Evolutionary conservation across 1,140 invertebrate genomes (phyloP).

Genomic region (Eufriesea mexicana): DNA sequence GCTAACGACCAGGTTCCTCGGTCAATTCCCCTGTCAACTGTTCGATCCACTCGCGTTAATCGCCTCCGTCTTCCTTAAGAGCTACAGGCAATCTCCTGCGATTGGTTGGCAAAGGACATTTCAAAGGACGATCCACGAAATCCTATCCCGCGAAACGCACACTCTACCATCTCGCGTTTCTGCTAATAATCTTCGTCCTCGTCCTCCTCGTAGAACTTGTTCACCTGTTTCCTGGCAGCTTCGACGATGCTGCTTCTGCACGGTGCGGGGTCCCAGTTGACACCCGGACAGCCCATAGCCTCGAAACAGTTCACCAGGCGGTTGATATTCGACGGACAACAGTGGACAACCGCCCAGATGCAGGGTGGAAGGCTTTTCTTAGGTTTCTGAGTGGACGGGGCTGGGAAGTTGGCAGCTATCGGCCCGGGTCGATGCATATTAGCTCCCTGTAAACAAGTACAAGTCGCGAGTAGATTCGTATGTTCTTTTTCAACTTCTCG

Average conservation of each 20-base stretch:
- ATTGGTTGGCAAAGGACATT: background rate
- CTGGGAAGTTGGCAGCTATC: constrained; percentile 66
- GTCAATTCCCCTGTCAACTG: background rate
- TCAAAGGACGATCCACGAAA: background rate
- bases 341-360: constrained; percentile 87
- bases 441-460: constrained; percentile 54
- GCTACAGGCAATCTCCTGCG: background rate
- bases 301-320: constrained; percentile 85
- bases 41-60: background rate
- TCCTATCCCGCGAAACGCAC: background rate
- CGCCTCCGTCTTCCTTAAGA: background rate
- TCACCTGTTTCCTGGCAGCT: constrained; percentile 81
- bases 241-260: constrained; percentile 83
- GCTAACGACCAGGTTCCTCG: too few relatives aligned
- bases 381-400: constrained; percentile 55
- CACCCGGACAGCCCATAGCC: constrained; percentile 84
- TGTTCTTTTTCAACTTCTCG: background rate
- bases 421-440: constrained; percentile 67
- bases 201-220: constrained; percentile 77
- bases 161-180: background rate
- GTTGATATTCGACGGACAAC: constrained; percentile 82
- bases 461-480: background rate
- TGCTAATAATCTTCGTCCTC: background rate
- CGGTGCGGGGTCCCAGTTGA: constrained; percentile 85
- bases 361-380: constrained; percentile 81